Conservation (phyloP, 2,113 vertebrate genomes). For the Collichthys lucidus region DNA sequence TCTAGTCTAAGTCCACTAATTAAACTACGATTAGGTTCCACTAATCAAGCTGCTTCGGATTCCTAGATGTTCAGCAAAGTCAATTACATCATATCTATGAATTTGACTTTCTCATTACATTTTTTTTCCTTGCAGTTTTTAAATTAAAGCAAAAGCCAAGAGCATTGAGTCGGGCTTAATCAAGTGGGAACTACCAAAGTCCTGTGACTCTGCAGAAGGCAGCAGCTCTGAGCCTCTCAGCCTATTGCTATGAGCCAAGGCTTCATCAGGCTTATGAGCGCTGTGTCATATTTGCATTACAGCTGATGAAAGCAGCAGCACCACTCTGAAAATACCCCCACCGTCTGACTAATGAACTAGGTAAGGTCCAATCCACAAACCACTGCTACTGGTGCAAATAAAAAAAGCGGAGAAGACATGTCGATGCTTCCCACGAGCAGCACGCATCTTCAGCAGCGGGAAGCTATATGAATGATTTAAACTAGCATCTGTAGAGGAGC, state of each 20-base stretch:
- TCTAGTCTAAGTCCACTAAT: constrained; percentile 80
- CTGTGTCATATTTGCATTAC: constrained; percentile 80
- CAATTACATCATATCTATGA: constrained; percentile 84
- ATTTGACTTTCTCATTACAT: constrained; percentile 85
- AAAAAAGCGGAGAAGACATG: constrained; percentile 24
- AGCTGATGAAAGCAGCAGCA: constrained; percentile 62
- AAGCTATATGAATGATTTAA: constrained; percentile 81
- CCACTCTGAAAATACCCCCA: constrained; percentile 56
- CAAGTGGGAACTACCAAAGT: constrained; percentile 85
- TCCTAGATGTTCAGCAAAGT: constrained; percentile 83
- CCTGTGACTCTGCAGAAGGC: constrained; percentile 78
- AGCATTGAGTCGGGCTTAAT: constrained; percentile 80
- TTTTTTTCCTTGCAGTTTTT: constrained; percentile 75
- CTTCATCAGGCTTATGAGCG: constrained; percentile 81
- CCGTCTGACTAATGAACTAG: constrained; percentile 77
- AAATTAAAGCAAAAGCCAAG: constrained; percentile 80
- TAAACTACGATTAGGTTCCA: constrained; percentile 82
- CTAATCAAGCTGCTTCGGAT: constrained; percentile 82
- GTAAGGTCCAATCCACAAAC: constrained; percentile 55
- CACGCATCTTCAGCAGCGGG: constrained; percentile 64
- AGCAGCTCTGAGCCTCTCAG: constrained; percentile 78
- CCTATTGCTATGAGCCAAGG: constrained; percentile 73
- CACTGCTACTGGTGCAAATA: constrained; percentile 19
- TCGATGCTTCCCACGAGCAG: constrained; percentile 45
- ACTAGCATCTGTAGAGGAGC: constrained; percentile 74